Evolutionary conservation across 1,140 invertebrate genomes (phyloP), one percentile per base, ranked within the genome.

Genomic region (Streblospio benedicti): DNA sequence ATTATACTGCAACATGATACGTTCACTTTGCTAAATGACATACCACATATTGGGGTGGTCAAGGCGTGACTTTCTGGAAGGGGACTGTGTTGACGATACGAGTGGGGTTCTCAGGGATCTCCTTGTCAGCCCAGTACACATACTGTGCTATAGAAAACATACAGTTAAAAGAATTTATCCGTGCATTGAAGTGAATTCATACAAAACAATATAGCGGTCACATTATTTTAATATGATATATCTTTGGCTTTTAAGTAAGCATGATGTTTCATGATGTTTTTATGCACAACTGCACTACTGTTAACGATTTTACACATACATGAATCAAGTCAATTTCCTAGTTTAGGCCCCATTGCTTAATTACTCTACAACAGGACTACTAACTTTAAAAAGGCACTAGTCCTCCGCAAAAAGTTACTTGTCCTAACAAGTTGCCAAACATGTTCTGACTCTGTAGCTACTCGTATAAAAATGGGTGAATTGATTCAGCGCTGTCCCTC

Each of bases 121-220:
- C 44, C 27, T 47, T 27, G 5, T n/a, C 44, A n/a, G 44, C 44
- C 44, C 44, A 47, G 18, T 47, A 47, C 4, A 47, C 44, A 18
- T 6, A 47, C 27, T 47, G n/a, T n/a, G n/a, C 64, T 54, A 38
- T 71, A 72, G 60, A 9, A 14, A 9, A 16, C 9, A 9, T 9
- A 30, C 12, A 54, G n/a, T 12, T 35, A 53, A 30, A n/a, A 27
- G n/a, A 38, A 38, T 9, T n/a, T 9, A n/a, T n/a, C 35, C n/a
- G 35, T 38, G n/a, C n/a, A 9, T 38, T n/a, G 9, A n/a, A 38
- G 35, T 38, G n/a, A 38, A 38, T 9, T n/a, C 9, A 38, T 9
- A 38, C 9, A 38, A 9, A 9, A 38, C 9, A 38, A n/a, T 38
- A 38, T 9, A n/a, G 9, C 35, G n/a, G n/a, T 9, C n/a, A 38